phyloP scores from a whole-genome alignment of 2,113 vertebrate species.

The Meriones unguiculatus region DNA sequence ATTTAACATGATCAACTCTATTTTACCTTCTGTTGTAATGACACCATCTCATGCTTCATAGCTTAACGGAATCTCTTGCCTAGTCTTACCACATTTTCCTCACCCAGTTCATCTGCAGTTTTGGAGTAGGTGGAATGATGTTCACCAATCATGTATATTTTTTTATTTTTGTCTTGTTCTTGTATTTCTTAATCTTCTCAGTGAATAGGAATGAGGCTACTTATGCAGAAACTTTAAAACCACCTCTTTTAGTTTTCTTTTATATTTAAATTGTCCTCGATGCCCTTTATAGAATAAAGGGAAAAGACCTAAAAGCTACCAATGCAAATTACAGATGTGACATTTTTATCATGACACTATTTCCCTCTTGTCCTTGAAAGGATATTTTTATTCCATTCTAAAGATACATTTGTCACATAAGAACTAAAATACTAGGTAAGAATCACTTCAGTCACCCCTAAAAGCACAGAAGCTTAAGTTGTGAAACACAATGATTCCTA shows the following conservation, averaged over 20 bases:
- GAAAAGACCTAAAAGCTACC: not conserved
- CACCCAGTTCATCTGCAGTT: not conserved
- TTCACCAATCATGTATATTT: not conserved
- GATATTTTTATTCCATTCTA: not conserved
- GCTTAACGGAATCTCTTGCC: not conserved
- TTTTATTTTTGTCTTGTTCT: not conserved
- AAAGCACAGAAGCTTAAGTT: constrained; percentile 30
- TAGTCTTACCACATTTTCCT: not conserved
- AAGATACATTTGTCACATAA: constrained; percentile 39
- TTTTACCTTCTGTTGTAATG: not conserved
- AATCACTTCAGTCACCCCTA: not conserved
- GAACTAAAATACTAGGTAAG: constrained; percentile 4
- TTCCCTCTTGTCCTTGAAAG: constrained; percentile 30
- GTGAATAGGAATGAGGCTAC: not conserved
- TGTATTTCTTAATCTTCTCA: not conserved
- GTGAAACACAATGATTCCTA: constrained; percentile 43
- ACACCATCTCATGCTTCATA: not conserved
- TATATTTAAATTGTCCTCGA: not conserved
- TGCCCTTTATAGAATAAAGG: not conserved
- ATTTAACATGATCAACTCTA: not conserved
- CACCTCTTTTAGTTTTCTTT: not conserved
- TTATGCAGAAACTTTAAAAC: not conserved
- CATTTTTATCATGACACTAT: constrained; percentile 23
- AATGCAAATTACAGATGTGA: constrained; percentile 20
- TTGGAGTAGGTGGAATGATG: not conserved